A percentile compares a stretch with the other conserved stretches of the same genome.
Conservation (phyloP, 2,113 vertebrate species). For the Guaruba guarouba region DNA sequence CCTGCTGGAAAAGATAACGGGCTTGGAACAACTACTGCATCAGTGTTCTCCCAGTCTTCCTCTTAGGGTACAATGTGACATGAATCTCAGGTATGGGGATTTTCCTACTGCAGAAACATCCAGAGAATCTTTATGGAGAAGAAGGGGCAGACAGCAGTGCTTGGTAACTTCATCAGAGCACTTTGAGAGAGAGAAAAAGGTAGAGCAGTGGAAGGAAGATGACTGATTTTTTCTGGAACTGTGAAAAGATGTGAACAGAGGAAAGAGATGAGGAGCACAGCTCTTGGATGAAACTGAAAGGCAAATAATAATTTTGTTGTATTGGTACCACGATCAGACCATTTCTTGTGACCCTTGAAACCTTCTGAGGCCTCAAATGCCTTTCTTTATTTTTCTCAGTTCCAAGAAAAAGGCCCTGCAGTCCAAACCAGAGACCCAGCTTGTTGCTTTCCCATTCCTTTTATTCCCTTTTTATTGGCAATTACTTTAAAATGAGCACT, state of each 20-base stretch:
- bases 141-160: neutral
- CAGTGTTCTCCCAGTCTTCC: neutral
- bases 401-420: neutral
- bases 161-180: neutral
- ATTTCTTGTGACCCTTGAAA: neutral
- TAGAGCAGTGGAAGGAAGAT: neutral
- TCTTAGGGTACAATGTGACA: neutral
- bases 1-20: neutral
- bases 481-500: neutral
- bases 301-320: neutral
- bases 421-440: neutral
- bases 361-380: neutral
- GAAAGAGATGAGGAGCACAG: neutral
- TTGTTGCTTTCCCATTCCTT: neutral
- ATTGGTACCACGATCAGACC: neutral
- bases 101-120: neutral
- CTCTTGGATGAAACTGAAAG: neutral
- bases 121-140: neutral
- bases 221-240: neutral
- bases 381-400: neutral
- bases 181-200: neutral
- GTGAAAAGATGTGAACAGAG: neutral
- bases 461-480: neutral
- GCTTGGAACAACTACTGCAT: neutral
- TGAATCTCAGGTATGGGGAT: neutral